phyloP scores from a whole-genome alignment of 1,140 invertebrate species.

The Cryptotermes secundus region DNA sequence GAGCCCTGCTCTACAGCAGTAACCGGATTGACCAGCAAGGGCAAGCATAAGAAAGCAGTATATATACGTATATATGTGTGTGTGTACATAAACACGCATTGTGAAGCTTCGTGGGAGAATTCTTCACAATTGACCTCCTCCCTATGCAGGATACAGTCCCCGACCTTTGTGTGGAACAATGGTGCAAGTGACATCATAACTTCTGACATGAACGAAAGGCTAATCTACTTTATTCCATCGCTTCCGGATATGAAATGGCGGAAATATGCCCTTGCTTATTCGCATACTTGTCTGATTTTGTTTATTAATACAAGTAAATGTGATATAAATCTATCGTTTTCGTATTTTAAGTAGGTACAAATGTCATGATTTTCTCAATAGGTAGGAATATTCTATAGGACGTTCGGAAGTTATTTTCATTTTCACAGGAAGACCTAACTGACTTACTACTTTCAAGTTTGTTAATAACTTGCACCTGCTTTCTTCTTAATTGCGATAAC shows the following conservation, averaged over 20 bases:
- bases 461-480: too few species aligned
- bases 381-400: too few species aligned
- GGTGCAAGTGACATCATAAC: not conserved
- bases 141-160: too few species aligned
- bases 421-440: too few species aligned
- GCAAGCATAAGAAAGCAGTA: not conserved
- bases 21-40: slow-evolving; percentile 4
- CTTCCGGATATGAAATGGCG: not conserved
- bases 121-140: not conserved
- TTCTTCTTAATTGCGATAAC: too few species aligned
- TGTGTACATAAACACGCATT: not conserved
- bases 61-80: slow-evolving; percentile 8
- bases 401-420: too few species aligned
- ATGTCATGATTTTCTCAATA: too few species aligned
- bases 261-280: not conserved
- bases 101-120: slow-evolving; percentile 15
- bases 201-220: not conserved
- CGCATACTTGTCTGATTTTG: too few species aligned
- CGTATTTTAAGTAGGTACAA: too few species aligned
- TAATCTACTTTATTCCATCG: not conserved
- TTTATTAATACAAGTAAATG: too few species aligned
- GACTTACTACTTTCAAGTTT: too few species aligned
- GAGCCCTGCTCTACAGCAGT: not conserved
- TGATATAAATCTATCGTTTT: too few species aligned
- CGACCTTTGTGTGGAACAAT: not conserved